Evolutionary conservation across 2,888 invertebrate genomes (phyloP).

Genomic region (Dexiosoma caninum): DNA sequence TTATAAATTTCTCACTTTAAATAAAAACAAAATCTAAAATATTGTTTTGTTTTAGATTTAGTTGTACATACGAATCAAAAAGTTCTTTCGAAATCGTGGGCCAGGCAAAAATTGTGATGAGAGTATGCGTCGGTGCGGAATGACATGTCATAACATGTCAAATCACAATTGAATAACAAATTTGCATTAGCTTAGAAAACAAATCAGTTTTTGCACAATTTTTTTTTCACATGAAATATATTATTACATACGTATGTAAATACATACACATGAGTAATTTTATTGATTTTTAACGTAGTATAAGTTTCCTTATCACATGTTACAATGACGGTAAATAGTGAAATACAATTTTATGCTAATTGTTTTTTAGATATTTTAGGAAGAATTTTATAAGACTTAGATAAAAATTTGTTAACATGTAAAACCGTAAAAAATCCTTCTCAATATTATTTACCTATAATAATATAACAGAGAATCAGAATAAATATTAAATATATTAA

Average conservation of each 20-base stretch:
- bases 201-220: slow-evolving; percentile 18
- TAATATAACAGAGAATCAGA: too few species aligned
- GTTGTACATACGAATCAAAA: too few species aligned
- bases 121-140: neutral
- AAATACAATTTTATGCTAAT: slow-evolving; percentile 10
- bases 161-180: slow-evolving; percentile 44
- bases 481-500: too few species aligned
- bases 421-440: neutral
- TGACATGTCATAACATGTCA: slow-evolving; percentile 28
- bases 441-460: neutral
- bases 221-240: slow-evolving; percentile 1
- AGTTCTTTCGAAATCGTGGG: too few species aligned
- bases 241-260: neutral
- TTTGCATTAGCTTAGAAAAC: slow-evolving; percentile 31
- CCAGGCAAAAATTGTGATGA: too few species aligned
- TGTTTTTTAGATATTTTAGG: neutral
- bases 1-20: neutral
- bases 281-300: slow-evolving; percentile 29
- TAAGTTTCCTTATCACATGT: slow-evolving; percentile 37
- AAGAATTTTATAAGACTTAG: neutral
- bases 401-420: neutral
- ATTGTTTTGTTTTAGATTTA: too few species aligned
- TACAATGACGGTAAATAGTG: slow-evolving; percentile 4
- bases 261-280: neutral
- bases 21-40: too few species aligned